Evolutionary conservation across 2,113 vertebrate genomes (phyloP).

Genomic region (Callipepla squamata): DNA sequence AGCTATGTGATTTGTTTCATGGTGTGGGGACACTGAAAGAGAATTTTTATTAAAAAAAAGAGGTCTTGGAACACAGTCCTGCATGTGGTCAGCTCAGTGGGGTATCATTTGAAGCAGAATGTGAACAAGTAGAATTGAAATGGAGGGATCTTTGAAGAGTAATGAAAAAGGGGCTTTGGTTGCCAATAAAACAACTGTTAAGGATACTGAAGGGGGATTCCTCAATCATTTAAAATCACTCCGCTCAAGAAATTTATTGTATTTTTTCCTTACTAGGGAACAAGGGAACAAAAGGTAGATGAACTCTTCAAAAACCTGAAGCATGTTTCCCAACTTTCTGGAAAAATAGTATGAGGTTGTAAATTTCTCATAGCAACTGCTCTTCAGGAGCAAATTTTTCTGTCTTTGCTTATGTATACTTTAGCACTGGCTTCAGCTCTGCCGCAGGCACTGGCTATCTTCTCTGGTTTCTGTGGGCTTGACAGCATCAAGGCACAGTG

Average conservation of each 20-base stretch:
- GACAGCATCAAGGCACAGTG: background rate
- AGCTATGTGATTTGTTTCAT: slow-evolving; percentile 69
- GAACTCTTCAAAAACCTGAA: slow-evolving; percentile 9
- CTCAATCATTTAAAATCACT: slow-evolving; percentile 35
- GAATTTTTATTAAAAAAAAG: slow-evolving; percentile 75
- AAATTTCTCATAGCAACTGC: slow-evolving; percentile 2
- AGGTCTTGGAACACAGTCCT: slow-evolving; percentile 70
- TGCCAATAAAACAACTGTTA: slow-evolving; percentile 69
- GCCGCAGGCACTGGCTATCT: background rate
- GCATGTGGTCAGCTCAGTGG: slow-evolving; percentile 73
- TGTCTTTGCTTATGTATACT: background rate
- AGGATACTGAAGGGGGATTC: slow-evolving; percentile 48
- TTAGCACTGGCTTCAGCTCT: slow-evolving; percentile 4
- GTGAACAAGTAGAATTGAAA: slow-evolving; percentile 74
- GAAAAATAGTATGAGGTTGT: slow-evolving; percentile 4
- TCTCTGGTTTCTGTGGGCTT: background rate
- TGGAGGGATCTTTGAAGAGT: slow-evolving; percentile 64
- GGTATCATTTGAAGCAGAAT: slow-evolving; percentile 76
- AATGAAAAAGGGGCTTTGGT: slow-evolving; percentile 61
- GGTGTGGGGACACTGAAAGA: slow-evolving; percentile 63
- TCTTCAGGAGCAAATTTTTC: background rate
- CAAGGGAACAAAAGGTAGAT: background rate
- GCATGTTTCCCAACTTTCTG: background rate
- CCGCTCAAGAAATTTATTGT: slow-evolving; percentile 31
- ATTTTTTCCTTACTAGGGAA: background rate